These are phyloP conservation scores for Plebejus melissa DNA, from an alignment of 2,888 invertebrate genomes.

Conservation along the genomic window DNA sequence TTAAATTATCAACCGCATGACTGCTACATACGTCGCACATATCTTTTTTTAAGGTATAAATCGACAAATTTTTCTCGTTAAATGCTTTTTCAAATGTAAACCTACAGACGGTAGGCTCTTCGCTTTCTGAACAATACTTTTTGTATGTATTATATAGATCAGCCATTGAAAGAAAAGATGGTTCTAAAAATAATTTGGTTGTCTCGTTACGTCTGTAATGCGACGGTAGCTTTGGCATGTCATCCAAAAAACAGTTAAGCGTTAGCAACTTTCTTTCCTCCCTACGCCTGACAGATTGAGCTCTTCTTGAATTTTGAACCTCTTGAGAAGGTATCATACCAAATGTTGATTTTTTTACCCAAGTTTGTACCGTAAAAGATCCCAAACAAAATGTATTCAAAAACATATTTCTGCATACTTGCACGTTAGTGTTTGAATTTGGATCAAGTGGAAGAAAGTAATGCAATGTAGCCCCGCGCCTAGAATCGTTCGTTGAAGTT, in stretches of 20 bases:
- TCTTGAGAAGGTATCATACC: conserved; percentile 17
- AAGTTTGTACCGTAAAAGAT: conserved; percentile 23
- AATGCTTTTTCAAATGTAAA: no score
- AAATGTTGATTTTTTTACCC: conserved; percentile 22
- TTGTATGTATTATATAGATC: conserved; percentile 19
- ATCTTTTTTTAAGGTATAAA: no score
- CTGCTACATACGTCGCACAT: conserved; percentile 26
- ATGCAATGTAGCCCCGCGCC: conserved; percentile 18
- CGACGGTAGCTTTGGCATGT: conserved; percentile 11
- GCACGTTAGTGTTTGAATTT: conserved; percentile 21
- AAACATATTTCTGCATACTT: conserved; percentile 25
- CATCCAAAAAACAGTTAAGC: neutral
- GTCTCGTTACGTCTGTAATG: conserved; percentile 29
- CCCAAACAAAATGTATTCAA: conserved; percentile 22
- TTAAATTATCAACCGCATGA: conserved; percentile 24
- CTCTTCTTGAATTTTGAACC: neutral
- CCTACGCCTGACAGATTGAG: no score
- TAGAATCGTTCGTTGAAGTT: conserved; percentile 10
- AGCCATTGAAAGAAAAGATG: conserved; percentile 5
- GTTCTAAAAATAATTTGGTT: conserved; percentile 24
- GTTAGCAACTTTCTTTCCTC: conserved; percentile 5
- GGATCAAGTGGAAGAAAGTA: conserved; percentile 25
- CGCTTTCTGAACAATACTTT: conserved; percentile 4
- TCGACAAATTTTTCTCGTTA: no score
- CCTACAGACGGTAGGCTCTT: conserved; percentile 16